Evolutionary conservation across 2,113 vertebrate species (phyloP).

Genomic region (Mustelus asterias): DNA sequence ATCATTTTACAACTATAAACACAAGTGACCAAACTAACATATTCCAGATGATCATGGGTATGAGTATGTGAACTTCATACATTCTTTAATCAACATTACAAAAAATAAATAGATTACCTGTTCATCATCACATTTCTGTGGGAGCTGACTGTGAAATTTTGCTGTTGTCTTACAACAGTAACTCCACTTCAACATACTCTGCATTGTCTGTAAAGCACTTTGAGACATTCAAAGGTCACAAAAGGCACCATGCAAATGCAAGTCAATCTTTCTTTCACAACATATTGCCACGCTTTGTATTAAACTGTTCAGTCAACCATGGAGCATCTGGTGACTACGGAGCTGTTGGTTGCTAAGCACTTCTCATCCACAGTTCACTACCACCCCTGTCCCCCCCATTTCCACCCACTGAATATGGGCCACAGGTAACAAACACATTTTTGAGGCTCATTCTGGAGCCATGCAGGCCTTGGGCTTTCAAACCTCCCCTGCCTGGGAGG

Average conservation of each 20-base stretch:
- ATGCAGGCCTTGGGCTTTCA: neutral
- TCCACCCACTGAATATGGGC: neutral
- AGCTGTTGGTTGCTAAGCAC: neutral
- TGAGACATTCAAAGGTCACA: neutral
- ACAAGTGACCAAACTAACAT: neutral
- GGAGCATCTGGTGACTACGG: neutral
- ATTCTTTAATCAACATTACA: neutral
- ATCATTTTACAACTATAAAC: neutral
- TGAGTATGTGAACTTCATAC: neutral
- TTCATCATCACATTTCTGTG: neutral
- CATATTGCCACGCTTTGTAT: neutral
- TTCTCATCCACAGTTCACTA: neutral
- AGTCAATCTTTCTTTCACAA: neutral
- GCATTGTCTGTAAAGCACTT: neutral
- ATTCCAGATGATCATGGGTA: neutral
- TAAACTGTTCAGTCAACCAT: neutral
- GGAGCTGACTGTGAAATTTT: neutral
- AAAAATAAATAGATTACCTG: neutral
- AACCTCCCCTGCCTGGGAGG: neutral
- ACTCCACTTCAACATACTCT: neutral
- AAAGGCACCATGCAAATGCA: neutral
- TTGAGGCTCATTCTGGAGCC: neutral
- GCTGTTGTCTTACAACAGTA: neutral
- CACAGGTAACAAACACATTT: neutral
- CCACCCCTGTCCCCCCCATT: neutral